These are phyloP conservation scores for Eurosta solidaginis DNA, from an alignment of 1,140 invertebrate species.

Conservation along the genomic window DNA sequence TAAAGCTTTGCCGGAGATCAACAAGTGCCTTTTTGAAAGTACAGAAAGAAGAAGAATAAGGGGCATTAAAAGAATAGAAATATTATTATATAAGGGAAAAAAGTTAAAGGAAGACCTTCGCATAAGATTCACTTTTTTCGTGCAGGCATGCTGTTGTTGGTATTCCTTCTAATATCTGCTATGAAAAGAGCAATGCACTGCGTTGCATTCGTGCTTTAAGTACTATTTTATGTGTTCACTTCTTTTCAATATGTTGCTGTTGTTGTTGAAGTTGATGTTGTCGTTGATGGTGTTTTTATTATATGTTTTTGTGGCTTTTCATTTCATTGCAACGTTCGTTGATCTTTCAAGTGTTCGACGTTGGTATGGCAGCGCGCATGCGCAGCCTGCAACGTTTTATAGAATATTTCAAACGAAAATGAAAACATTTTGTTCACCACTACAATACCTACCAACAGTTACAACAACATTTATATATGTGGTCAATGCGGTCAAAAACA, in stretches of 20 bases:
- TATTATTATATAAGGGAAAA: not conserved
- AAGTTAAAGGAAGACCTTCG: not conserved
- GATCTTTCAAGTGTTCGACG: not conserved
- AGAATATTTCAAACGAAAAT: conserved; percentile 49
- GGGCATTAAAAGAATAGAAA: not conserved
- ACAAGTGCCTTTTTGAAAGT: not conserved
- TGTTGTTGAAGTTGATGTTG: not conserved
- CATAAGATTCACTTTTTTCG: conserved; percentile 55
- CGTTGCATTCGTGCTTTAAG: not conserved
- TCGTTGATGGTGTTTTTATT: not conserved
- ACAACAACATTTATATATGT: not conserved
- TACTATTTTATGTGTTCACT: not conserved
- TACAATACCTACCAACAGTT: conserved; percentile 26
- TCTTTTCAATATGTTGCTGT: not conserved
- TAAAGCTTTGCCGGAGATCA: not conserved
- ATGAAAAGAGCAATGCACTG: not conserved
- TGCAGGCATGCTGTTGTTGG: not conserved
- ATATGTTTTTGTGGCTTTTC: conserved; percentile 23
- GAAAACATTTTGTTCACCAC: conserved; percentile 42
- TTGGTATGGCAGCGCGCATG: not conserved
- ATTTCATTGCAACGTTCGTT: conserved; percentile 16
- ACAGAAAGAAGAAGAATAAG: not conserved
- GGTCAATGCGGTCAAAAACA: not conserved
- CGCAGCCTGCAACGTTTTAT: not conserved
- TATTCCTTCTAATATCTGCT: conserved; percentile 13